phyloP scores from a whole-genome alignment of 2,888 invertebrate species.

The Trisateles emortualis region DNA sequence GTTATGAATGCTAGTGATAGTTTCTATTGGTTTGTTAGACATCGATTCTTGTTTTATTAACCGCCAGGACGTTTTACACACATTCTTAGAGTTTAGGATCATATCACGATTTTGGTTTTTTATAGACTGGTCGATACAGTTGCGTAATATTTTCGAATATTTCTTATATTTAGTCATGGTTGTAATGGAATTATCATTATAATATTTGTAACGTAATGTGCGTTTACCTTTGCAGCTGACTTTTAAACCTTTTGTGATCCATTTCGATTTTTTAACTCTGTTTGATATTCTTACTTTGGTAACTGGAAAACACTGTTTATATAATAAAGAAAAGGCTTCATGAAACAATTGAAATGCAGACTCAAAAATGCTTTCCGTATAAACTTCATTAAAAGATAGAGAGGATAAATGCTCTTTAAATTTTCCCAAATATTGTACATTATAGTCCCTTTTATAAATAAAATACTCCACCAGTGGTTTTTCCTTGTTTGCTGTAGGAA shows the following conservation, averaged over 20 bases:
- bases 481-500: too few relatives aligned
- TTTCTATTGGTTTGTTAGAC: not conserved
- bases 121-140: constrained; percentile 1
- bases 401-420: too few relatives aligned
- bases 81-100: not conserved
- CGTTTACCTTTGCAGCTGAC: too few relatives aligned
- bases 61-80: constrained; percentile 2
- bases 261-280: not conserved
- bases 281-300: not conserved
- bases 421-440: too few relatives aligned
- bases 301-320: too few relatives aligned
- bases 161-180: constrained; percentile 2
- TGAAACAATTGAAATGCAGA: too few relatives aligned
- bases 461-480: too few relatives aligned
- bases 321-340: too few relatives aligned
- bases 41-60: constrained; percentile 6
- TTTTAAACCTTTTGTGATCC: not conserved
- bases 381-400: too few relatives aligned
- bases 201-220: constrained; percentile 2
- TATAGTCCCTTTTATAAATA: too few relatives aligned
- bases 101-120: not conserved
- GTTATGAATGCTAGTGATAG: not conserved
- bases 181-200: not conserved
- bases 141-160: constrained; percentile 2
- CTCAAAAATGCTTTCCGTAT: too few relatives aligned